A percentile compares a stretch with the other conserved stretches of the same genome.
These are phyloP conservation scores for Ariopsis seemanni DNA, from an alignment of 2,113 vertebrate genomes.

Conservation along the genomic window DNA sequence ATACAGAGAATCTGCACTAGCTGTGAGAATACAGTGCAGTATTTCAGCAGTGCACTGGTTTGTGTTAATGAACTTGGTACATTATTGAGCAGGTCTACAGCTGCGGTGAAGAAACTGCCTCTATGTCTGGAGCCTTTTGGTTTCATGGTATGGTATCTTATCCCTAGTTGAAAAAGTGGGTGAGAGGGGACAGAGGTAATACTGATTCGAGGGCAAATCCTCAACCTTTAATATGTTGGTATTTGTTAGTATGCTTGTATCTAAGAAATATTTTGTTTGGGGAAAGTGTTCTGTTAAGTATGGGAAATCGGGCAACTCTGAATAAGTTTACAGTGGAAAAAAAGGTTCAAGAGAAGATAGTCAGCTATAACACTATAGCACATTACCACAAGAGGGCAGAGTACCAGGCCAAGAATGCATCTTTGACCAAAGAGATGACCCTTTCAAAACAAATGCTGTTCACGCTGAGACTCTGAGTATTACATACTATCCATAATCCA, in stretches of 20 bases:
- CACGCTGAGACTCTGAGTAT: background rate
- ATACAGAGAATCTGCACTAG: background rate
- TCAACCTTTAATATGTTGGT: background rate
- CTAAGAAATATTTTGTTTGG: background rate
- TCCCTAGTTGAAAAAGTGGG: background rate
- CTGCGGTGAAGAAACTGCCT: background rate
- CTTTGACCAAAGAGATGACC: background rate
- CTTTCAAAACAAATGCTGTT: background rate
- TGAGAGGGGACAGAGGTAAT: background rate
- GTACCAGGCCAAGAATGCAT: background rate
- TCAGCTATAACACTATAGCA: background rate
- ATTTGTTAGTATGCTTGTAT: background rate
- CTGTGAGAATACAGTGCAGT: background rate
- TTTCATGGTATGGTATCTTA: background rate
- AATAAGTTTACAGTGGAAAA: background rate
- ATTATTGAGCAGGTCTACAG: background rate
- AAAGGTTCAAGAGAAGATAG: background rate
- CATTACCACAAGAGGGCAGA: slow-evolving; percentile 19
- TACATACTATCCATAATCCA: background rate
- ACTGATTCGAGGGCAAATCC: background rate
- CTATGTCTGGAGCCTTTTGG: background rate
- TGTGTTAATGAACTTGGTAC: background rate
- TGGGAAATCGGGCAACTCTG: too few relatives aligned
- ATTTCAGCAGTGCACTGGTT: background rate
- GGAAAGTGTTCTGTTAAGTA: background rate